Evolutionary conservation across 2,113 vertebrate species (phyloP).

Genomic region (Alaudala cheleensis): DNA sequence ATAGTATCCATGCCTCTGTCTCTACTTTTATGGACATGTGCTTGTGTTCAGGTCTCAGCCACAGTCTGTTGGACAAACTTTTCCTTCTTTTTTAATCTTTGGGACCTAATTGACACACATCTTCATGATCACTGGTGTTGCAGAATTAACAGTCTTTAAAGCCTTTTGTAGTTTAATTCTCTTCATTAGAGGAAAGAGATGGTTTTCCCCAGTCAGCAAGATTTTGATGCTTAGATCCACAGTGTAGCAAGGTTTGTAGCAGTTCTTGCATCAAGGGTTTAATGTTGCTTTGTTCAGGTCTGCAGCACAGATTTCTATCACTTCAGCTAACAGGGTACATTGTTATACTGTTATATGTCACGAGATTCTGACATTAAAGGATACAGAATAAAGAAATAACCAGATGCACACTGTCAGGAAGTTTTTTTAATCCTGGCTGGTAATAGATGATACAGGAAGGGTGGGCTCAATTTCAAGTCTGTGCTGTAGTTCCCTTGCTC

Average conservation of each 20-base stretch:
- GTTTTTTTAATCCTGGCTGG: neutral
- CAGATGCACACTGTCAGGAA: neutral
- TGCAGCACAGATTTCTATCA: neutral
- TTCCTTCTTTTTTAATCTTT: neutral
- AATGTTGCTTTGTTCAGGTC: neutral
- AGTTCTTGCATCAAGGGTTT: neutral
- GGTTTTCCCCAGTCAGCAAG: neutral
- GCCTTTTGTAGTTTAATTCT: neutral
- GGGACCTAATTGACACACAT: neutral
- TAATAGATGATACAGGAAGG: neutral
- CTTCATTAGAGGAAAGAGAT: neutral
- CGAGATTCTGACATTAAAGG: neutral
- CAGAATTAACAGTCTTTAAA: neutral
- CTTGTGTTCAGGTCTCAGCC: neutral
- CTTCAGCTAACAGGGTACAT: neutral
- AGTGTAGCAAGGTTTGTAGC: neutral
- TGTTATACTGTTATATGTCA: neutral
- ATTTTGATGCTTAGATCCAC: neutral
- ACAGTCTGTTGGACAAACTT: neutral
- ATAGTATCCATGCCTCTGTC: neutral
- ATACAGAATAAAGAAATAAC: neutral
- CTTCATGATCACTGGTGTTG: neutral
- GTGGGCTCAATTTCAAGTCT: neutral
- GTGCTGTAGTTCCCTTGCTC: neutral
- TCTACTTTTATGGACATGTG: neutral